Conservation (phyloP, 1,140 invertebrate species). For the Caligus rogercresseyi region DNA sequence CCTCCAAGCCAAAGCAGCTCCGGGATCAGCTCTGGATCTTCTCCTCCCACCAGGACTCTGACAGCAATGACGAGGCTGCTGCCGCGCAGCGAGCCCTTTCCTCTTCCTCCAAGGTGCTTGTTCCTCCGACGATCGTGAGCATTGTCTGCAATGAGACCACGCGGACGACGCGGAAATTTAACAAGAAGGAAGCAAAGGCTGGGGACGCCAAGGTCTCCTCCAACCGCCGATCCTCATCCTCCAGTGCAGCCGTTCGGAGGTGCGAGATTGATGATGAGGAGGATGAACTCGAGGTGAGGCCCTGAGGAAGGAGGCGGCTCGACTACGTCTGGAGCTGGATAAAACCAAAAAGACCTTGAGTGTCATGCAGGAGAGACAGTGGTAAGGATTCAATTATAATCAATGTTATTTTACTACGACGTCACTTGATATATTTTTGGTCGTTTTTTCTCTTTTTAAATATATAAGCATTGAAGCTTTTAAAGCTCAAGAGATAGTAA, state of each 20-base stretch:
- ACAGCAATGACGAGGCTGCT: conserved; percentile 7
- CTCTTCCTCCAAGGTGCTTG: neutral
- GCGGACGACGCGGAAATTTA: neutral
- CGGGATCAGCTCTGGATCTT: neutral
- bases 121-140: neutral
- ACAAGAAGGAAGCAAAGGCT: neutral
- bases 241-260: neutral
- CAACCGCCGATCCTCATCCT: neutral
- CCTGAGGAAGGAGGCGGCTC: neutral
- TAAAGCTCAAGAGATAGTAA: too few species aligned
- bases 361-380: neutral
- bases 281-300: neutral
- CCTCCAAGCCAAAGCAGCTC: neutral
- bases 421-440: too few species aligned
- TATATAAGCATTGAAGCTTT: too few species aligned
- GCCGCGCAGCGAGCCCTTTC: neutral
- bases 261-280: neutral
- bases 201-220: neutral
- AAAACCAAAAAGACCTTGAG: neutral
- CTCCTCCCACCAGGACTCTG: conserved; percentile 1
- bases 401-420: too few species aligned
- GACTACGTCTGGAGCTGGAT: neutral
- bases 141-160: neutral
- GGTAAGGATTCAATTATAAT: too few species aligned
- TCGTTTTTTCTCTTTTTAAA: too few species aligned